Percentiles rank a stretch among this genome's conserved stretches.
Conservation (phyloP, 2,888 invertebrate genomes). For the Lottia gigantea region DNA sequence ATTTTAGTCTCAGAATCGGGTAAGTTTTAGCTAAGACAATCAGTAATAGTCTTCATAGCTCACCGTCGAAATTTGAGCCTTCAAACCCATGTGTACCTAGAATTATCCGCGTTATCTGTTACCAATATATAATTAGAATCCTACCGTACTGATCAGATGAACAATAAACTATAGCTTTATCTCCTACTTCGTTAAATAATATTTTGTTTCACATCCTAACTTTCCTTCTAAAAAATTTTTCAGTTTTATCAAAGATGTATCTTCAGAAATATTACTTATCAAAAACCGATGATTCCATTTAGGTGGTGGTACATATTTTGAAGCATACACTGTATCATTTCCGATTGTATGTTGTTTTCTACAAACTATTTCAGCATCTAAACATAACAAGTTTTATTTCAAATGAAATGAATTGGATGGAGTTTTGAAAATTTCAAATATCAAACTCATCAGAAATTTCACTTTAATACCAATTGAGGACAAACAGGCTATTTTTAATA, state of each 20-base stretch:
- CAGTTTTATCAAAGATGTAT: neutral
- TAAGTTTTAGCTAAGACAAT: no score
- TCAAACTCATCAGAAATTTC: no score
- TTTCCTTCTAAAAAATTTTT: neutral
- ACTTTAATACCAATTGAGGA: no score
- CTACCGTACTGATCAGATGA: neutral
- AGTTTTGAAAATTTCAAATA: no score
- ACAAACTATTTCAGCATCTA: neutral
- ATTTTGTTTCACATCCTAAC: neutral
- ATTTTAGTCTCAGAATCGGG: no score
- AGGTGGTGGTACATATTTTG: neutral
- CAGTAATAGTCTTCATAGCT: no score
- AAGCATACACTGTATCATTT: neutral
- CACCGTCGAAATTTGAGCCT: no score
- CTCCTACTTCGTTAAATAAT: neutral
- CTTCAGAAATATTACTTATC: neutral
- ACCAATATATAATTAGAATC: neutral
- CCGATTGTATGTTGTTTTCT: neutral
- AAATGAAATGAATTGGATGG: no score
- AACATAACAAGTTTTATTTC: no score
- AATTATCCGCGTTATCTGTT: no score
- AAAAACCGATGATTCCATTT: neutral
- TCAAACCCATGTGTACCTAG: no score
- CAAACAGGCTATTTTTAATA: no score
- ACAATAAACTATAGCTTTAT: neutral